phyloP scores from a whole-genome alignment of 2,888 invertebrate genomes.

The Onthophagus sagittarius region DNA sequence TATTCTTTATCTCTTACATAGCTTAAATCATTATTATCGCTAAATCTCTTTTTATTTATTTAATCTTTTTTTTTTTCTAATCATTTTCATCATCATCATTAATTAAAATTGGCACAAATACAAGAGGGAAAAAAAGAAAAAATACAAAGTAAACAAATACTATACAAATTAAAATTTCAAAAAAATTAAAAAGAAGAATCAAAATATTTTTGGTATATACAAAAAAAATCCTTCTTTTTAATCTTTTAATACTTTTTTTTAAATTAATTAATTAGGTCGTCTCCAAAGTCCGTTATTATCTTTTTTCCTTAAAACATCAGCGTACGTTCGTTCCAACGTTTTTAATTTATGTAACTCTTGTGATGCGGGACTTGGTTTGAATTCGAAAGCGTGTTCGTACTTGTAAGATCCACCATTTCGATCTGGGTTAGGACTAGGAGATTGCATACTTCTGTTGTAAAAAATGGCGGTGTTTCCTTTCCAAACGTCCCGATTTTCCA shows the following conservation, averaged over 20 bases:
- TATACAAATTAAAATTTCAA: not conserved
- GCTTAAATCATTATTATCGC: too few species aligned
- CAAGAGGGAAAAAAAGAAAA: not conserved
- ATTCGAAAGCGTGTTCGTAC: constrained; percentile 47
- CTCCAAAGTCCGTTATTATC: constrained; percentile 46
- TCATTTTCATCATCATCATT: not conserved
- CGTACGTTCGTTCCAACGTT: constrained; percentile 78
- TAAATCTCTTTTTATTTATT: too few species aligned
- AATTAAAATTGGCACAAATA: not conserved
- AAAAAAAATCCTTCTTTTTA: not conserved
- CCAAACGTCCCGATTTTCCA: constrained; percentile 53
- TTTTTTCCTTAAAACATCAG: constrained; percentile 74
- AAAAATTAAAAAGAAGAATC: not conserved
- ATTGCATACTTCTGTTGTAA: constrained; percentile 51
- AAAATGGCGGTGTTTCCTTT: constrained; percentile 70
- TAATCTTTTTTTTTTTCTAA: too few species aligned
- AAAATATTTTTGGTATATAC: not conserved
- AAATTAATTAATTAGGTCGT: constrained; percentile 21
- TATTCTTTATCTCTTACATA: too few species aligned
- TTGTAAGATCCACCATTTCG: constrained; percentile 38
- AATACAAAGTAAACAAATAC: not conserved
- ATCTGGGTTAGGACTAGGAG: constrained; percentile 58
- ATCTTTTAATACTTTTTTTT: not conserved
- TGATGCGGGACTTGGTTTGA: constrained; percentile 69
- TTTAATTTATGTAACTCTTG: constrained; percentile 79